Conservation (phyloP, 2,888 invertebrate species). For the Ophion obscuratus region DNA sequence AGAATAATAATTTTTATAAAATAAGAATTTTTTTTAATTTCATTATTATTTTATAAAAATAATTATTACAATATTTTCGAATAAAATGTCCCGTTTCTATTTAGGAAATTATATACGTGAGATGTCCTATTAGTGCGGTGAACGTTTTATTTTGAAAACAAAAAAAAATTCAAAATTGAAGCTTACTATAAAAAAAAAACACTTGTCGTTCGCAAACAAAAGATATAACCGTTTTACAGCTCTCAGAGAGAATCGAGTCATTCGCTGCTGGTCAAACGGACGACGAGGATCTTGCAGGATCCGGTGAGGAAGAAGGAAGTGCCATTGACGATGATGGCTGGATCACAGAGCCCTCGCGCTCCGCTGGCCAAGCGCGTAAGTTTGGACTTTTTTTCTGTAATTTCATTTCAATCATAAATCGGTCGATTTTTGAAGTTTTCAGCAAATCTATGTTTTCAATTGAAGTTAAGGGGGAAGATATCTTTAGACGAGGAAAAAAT, state of each 20-base stretch:
- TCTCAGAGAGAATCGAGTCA: conserved; percentile 70
- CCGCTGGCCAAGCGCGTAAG: conserved; percentile 71
- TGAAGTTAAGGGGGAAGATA: too few species aligned
- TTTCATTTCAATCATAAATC: not conserved
- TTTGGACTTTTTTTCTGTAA: not conserved
- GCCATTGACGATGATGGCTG: conserved; percentile 68
- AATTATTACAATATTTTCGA: too few species aligned
- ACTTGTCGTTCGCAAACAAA: not conserved
- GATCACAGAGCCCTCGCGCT: conserved; percentile 44
- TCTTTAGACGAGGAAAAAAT: too few species aligned
- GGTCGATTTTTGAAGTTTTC: not conserved
- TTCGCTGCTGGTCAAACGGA: conserved; percentile 72
- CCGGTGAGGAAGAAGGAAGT: conserved; percentile 79
- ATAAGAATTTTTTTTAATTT: too few species aligned
- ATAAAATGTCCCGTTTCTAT: too few species aligned
- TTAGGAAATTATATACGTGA: too few species aligned
- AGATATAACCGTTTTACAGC: conserved; percentile 40
- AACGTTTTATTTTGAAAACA: not conserved
- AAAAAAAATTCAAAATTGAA: too few species aligned
- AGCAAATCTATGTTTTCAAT: too few species aligned
- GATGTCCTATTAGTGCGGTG: too few species aligned
- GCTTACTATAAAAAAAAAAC: not conserved
- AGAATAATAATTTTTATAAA: too few species aligned
- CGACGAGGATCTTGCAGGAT: conserved; percentile 79
- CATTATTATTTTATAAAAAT: too few species aligned